phyloP scores from a whole-genome alignment of 2,888 invertebrate species.

The Teleogryllus oceanicus region DNA sequence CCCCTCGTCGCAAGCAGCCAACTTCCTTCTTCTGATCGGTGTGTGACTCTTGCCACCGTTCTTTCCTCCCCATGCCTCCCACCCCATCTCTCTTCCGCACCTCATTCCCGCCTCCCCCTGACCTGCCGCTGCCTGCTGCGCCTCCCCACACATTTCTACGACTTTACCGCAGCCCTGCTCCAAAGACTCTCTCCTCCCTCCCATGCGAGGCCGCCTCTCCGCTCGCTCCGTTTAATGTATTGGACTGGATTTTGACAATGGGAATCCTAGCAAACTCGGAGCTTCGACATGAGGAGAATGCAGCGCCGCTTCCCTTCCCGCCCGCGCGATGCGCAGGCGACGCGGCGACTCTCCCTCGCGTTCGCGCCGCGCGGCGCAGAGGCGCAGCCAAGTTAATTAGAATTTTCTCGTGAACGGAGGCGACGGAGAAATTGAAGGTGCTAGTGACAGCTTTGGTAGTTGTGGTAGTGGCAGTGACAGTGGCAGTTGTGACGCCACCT shows the following conservation, averaged over 20 bases:
- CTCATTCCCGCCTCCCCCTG: neutral
- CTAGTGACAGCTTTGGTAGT: neutral
- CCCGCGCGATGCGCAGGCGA: neutral
- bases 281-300: neutral
- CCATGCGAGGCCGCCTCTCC: neutral
- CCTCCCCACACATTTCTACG: neutral
- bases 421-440: neutral
- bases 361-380: neutral
- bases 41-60: neutral
- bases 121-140: neutral
- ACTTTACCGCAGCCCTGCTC: neutral
- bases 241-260: slow-evolving; percentile 18
- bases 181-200: neutral
- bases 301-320: neutral
- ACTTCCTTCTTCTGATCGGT: slow-evolving; percentile 10
- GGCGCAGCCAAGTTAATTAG: neutral
- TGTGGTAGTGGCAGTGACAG: neutral
- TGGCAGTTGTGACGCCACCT: neutral
- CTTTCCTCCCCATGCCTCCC: neutral
- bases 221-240: neutral
- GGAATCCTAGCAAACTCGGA: neutral
- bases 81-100: neutral
- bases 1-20: neutral
- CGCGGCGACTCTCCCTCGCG: neutral
- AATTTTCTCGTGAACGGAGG: neutral